These are phyloP conservation scores for Lithodes maja DNA, from an alignment of 2,888 invertebrate species.

Conservation along the genomic window DNA sequence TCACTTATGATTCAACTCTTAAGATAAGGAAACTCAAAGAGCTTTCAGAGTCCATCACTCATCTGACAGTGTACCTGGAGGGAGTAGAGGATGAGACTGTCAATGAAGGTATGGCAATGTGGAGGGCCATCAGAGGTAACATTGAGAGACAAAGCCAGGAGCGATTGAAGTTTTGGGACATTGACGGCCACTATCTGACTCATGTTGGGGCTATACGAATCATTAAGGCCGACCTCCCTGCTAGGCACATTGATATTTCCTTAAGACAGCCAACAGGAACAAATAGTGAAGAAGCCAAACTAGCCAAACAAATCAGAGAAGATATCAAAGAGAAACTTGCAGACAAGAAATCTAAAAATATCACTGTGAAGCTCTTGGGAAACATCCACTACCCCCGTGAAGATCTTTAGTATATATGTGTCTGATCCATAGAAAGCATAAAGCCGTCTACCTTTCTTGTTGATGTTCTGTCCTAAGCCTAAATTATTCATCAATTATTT, in stretches of 20 bases:
- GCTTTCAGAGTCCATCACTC: conserved; percentile 22
- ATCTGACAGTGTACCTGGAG: conserved; percentile 35
- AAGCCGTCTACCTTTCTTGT: too few species aligned
- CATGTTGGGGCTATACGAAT: conserved; percentile 11
- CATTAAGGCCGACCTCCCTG: conserved; percentile 20
- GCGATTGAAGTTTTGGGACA: conserved; percentile 22
- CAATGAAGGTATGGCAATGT: conserved; percentile 3
- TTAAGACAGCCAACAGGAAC: conserved; percentile 16
- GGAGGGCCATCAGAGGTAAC: conserved; percentile 39
- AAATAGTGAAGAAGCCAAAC: not conserved
- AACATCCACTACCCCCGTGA: not conserved
- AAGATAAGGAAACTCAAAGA: conserved; percentile 34
- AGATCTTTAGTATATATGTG: not conserved
- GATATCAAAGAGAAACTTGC: not conserved
- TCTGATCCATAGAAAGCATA: too few species aligned
- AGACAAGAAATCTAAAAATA: not conserved
- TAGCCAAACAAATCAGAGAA: not conserved
- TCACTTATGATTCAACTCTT: conserved; percentile 4
- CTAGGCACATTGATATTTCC: conserved; percentile 31
- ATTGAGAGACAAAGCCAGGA: conserved; percentile 6
- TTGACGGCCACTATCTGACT: conserved; percentile 15
- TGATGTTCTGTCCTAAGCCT: too few species aligned
- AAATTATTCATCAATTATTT: too few species aligned
- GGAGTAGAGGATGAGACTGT: conserved; percentile 19
- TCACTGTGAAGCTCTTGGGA: conserved; percentile 9